Conservation (phyloP, 2,797 vertebrate genomes). For the Onychomys torridus region DNA sequence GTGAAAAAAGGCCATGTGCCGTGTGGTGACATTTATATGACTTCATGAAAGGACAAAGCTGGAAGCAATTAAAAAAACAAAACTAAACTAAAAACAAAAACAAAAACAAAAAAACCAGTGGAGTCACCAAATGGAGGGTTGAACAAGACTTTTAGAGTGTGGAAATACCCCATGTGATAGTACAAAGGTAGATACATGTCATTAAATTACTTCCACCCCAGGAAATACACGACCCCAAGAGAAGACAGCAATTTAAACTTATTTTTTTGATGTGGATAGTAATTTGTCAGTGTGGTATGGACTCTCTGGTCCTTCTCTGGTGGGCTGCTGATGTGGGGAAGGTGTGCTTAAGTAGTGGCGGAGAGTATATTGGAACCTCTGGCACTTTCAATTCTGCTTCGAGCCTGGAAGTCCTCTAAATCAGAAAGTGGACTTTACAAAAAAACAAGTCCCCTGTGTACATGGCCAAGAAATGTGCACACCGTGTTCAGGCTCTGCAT, state of each 20-base stretch:
- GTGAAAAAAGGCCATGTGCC: not conserved
- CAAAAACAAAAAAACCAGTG: not conserved
- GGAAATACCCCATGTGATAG: not conserved
- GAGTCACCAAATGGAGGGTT: not conserved
- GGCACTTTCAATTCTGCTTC: not conserved
- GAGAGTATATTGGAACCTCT: not conserved
- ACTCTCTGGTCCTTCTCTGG: not conserved
- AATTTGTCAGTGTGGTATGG: not conserved
- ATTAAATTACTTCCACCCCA: not conserved
- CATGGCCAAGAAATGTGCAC: not conserved
- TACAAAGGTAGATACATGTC: not conserved
- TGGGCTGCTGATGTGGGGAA: no score
- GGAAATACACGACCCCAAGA: not conserved
- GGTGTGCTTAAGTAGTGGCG: fast-evolving
- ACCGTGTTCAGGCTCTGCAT: not conserved
- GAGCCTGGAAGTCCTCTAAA: not conserved
- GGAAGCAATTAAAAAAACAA: not conserved
- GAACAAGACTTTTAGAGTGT: not conserved
- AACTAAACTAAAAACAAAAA: no score
- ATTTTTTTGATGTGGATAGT: not conserved
- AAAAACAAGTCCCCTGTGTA: not conserved
- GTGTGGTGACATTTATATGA: not conserved
- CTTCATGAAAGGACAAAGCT: not conserved
- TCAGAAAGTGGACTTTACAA: not conserved
- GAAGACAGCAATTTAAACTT: not conserved